Conservation (phyloP, 2,797 vertebrate genomes). For the Gymnothorax javanicus region DNA sequence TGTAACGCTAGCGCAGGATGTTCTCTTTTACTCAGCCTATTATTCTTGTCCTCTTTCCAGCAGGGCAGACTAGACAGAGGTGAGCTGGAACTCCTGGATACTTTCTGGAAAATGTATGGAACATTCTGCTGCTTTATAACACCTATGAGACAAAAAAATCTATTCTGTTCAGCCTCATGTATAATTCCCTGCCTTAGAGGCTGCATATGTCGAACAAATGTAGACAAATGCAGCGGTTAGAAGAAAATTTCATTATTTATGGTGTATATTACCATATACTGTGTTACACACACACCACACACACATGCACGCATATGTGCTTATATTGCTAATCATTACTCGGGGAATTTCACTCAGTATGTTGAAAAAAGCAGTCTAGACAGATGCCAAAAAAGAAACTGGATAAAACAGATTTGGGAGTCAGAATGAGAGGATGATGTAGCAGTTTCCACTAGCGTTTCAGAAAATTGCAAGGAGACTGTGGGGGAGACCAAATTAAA, state of each 20-base stretch:
- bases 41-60: neutral
- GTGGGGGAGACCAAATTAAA: constrained; percentile 11
- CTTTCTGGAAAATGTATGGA: neutral
- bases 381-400: neutral
- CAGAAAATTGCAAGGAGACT: constrained; percentile 21
- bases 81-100: neutral
- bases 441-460: constrained; percentile 22
- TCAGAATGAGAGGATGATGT: neutral
- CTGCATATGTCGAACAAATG: neutral
- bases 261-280: too few species aligned
- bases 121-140: neutral
- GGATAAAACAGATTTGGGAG: neutral
- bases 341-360: neutral
- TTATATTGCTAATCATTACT: neutral
- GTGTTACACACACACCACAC: too few species aligned
- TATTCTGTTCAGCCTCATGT: neutral
- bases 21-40: neutral
- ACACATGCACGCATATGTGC: neutral
- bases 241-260: neutral
- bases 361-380: neutral
- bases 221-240: neutral
- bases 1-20: neutral
- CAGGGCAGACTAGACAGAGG: neutral
- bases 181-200: neutral
- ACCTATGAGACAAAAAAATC: neutral